Conservation (phyloP, 2,888 invertebrate genomes). For the Hyposoter dolosus region DNA sequence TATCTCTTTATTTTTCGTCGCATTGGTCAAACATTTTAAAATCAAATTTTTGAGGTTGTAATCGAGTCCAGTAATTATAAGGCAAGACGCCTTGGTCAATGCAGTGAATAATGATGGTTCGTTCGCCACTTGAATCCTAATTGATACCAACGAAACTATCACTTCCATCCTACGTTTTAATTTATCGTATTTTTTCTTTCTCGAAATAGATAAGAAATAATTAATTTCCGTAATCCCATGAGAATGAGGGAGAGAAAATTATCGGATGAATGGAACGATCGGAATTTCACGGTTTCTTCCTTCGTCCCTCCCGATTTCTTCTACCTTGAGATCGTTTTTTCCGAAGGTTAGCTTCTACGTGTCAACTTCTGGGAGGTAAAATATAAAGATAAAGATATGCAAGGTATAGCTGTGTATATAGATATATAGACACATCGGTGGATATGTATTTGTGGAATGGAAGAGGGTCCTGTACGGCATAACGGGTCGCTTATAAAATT, state of each 20-base stretch:
- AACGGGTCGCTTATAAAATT: constrained; percentile 76
- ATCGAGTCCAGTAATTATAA: neutral
- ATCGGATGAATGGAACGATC: constrained; percentile 60
- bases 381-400: constrained; percentile 49
- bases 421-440: neutral
- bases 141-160: neutral
- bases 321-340: constrained; percentile 25
- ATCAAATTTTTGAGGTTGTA: neutral
- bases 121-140: neutral
- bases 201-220: constrained; percentile 58
- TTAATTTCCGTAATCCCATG: constrained; percentile 54
- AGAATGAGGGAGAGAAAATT: constrained; percentile 18
- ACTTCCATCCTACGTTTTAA: neutral
- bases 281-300: constrained; percentile 61
- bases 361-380: constrained; percentile 66
- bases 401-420: constrained; percentile 26
- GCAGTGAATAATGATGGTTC: neutral
- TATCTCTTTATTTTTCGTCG: too few species aligned
- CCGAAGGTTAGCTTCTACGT: constrained; percentile 56
- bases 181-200: neutral
- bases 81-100: neutral
- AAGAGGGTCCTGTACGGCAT: constrained; percentile 65
- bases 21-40: neutral
- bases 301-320: constrained; percentile 48
- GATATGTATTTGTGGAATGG: constrained; percentile 32